Conservation (phyloP, 2,113 vertebrate species). For the Chaenocephalus aceratus region DNA sequence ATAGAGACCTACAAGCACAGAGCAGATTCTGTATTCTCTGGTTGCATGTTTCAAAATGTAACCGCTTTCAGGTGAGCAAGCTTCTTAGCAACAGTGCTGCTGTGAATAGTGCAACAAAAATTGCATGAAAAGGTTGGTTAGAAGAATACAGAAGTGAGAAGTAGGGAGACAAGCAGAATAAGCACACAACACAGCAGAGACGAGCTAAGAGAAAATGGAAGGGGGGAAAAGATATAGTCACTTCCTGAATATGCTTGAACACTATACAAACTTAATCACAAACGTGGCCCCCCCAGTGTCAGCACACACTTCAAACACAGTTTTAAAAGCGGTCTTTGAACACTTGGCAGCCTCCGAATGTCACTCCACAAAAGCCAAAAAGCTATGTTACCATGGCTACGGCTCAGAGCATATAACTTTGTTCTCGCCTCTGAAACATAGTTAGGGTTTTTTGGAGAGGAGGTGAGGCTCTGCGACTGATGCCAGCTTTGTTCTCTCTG, state of each 20-base stretch:
- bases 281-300: background rate
- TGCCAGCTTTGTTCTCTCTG: slow-evolving; percentile 32
- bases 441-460: slow-evolving; percentile 12
- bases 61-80: background rate
- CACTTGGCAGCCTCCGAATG: slow-evolving; percentile 53
- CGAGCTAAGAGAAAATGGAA: slow-evolving; percentile 4
- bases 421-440: slow-evolving; percentile 21
- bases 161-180: background rate
- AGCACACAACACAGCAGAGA: background rate
- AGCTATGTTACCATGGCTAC: slow-evolving; percentile 53
- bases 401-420: slow-evolving; percentile 14
- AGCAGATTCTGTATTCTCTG: background rate
- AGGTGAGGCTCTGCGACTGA: background rate
- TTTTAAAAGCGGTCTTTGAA: slow-evolving; percentile 30
- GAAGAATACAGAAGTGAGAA: background rate
- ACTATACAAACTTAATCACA: background rate
- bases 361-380: slow-evolving; percentile 46
- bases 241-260: too few relatives aligned
- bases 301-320: slow-evolving; percentile 20
- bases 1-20: background rate
- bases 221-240: background rate
- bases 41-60: background rate
- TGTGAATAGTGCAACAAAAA: background rate
- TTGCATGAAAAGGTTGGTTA: too few relatives aligned
- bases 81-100: background rate